Base-by-base conservation (phyloP, 2,113 vertebrate species). In the Propithecus coquereli region DNA sequence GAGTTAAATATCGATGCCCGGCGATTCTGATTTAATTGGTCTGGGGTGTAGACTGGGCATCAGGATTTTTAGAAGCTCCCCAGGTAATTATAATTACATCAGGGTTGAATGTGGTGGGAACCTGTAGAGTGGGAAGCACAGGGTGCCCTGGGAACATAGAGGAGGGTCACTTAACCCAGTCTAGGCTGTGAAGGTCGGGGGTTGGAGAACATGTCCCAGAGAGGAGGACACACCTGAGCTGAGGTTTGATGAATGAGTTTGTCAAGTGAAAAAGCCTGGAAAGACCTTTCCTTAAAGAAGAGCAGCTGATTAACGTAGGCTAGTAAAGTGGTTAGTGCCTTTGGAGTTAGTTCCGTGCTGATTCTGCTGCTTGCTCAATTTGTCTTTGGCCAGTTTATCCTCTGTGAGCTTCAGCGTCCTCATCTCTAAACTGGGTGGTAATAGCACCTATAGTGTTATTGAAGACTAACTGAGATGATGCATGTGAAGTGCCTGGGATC, bases 21-120 rank as follows among this genome's bases (percentile, higher is more conserved):
- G 74, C 54, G 45, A 95, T 95, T 96, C 50, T 77, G 70, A 83
- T 90, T 94, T 86, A 83, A 50, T 87, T 91, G 88, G 87, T 87
- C 30, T 84, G 61, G 43, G 20, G 9, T 88, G 11, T 84, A 63
- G 71, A 57, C 88, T 81, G 32, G 61, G 61, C 47, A 27, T 93
- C 70, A 70, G 77, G 68, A 87, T 83, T 91, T 91, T 93, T 68
- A 81, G 90, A 96, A 95, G 40, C 54, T 86, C 50, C 47, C 34
- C 18, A 86, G 45, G 52, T 59, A 77, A 86, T 68, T 74, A 82
- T 85, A 91, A 77, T 91, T 95, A 71, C 7, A 0, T 57, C 40
- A 30, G 61, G 43, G 70, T 93, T 81, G 73, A 76, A 50, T 94
- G 52, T 87, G 32, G 11, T 74, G 81, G 85, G 83, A 88, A 34